A percentile compares a stretch with the other conserved stretches of the same genome.
phyloP scores from a whole-genome alignment of 2,113 vertebrate species.

The Heterotis niloticus region DNA sequence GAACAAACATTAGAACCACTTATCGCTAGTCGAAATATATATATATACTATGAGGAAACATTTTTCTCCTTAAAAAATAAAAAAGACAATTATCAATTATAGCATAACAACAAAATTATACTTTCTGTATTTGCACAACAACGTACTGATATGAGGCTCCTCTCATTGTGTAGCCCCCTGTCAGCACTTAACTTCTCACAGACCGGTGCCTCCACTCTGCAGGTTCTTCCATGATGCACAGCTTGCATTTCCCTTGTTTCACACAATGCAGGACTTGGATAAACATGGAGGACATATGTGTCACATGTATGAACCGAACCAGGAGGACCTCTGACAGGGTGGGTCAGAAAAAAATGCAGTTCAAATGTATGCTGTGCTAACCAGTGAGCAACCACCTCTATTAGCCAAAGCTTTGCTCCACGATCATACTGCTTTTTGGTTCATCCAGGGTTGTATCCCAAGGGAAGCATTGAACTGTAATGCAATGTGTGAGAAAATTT shows the following conservation, averaged over 20 bases:
- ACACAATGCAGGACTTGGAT: background rate
- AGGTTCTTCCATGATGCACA: slow-evolving; percentile 21
- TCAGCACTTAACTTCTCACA: slow-evolving; percentile 31
- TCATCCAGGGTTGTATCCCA: background rate
- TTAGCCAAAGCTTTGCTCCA: background rate
- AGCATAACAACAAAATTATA: slow-evolving; percentile 29
- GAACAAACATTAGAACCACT: slow-evolving; percentile 25
- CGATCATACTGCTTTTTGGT: slow-evolving; percentile 3
- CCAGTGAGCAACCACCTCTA: background rate
- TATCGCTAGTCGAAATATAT: slow-evolving; percentile 14
- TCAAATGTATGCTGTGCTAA: background rate
- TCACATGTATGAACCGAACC: slow-evolving; percentile 3
- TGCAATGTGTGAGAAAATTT: too few relatives aligned
- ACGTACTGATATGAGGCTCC: slow-evolving; percentile 26
- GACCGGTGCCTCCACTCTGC: slow-evolving; percentile 38
- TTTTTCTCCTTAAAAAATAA: slow-evolving; percentile 25
- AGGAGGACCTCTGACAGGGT: background rate
- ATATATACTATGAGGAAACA: slow-evolving; percentile 22
- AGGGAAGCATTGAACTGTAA: too few relatives aligned
- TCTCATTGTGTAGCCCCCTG: slow-evolving; percentile 36
- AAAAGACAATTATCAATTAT: slow-evolving; percentile 31
- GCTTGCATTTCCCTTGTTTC: background rate
- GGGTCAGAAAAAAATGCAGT: background rate
- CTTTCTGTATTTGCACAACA: slow-evolving; percentile 33
- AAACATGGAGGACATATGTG: background rate